phyloP scores from a whole-genome alignment of 1,140 invertebrate genomes.

The Melipona quadrifasciata region DNA sequence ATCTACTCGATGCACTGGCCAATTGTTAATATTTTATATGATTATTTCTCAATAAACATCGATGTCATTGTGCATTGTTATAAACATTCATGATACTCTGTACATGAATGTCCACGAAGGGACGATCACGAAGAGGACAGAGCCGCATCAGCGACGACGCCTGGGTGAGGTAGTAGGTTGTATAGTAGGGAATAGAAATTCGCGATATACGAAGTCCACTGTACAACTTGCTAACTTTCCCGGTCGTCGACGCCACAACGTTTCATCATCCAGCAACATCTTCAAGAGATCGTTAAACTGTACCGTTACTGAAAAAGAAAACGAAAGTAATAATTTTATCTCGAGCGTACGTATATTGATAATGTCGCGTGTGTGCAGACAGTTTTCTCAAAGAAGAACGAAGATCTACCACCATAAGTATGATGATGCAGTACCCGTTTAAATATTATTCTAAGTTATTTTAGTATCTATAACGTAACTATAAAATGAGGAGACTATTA shows the following conservation, averaged over 20 bases:
- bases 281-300: not conserved
- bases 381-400: not conserved
- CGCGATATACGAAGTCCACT: slow-evolving; percentile 84
- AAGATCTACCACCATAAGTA: slow-evolving; percentile 9
- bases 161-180: slow-evolving; percentile 90
- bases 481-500: not conserved
- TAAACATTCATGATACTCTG: not conserved
- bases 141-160: slow-evolving; percentile 72
- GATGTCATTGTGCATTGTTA: not conserved
- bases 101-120: not conserved
- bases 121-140: slow-evolving; percentile 28
- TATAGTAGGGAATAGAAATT: slow-evolving; percentile 88
- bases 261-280: slow-evolving; percentile 23
- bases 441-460: not conserved
- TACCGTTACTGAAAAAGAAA: not conserved
- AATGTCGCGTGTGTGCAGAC: not conserved
- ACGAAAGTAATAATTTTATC: not conserved
- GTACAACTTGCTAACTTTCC: slow-evolving; percentile 91
- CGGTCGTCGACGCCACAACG: slow-evolving; percentile 80
- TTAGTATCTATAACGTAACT: not conserved
- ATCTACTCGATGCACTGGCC: not conserved
- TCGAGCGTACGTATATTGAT: not conserved
- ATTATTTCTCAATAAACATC: not conserved
- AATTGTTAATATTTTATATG: not conserved
- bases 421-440: not conserved